phyloP scores from a whole-genome alignment of 2,113 vertebrate genomes.

The Notothenia rossii region DNA sequence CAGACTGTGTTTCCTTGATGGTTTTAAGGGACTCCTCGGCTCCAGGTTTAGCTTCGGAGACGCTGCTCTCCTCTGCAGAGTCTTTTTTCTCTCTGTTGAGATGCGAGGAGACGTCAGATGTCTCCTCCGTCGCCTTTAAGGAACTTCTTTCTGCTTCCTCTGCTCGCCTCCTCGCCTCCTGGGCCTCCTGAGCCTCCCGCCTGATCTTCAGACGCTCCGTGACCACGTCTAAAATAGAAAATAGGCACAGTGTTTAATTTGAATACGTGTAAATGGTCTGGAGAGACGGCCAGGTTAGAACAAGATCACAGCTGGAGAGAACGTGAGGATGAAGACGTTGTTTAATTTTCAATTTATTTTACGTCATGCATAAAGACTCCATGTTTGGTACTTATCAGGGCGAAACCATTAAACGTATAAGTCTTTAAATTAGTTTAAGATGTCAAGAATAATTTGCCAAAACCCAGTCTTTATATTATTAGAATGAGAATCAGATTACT shows the following conservation, averaged over 20 bases:
- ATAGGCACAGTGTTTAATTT: background rate
- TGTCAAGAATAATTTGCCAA: too few relatives aligned
- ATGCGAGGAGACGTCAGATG: conserved; percentile 64
- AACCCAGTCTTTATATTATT: too few relatives aligned
- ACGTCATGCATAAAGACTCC: too few relatives aligned
- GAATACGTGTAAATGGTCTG: too few relatives aligned
- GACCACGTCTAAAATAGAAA: conserved; percentile 85
- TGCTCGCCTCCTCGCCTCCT: conserved; percentile 76
- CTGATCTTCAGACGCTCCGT: conserved; percentile 87
- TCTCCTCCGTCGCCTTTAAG: conserved; percentile 56
- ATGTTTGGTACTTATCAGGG: too few relatives aligned
- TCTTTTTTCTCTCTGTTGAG: conserved; percentile 51
- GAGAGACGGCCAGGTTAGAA: too few relatives aligned
- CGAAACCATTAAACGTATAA: too few relatives aligned
- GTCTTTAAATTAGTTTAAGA: too few relatives aligned
- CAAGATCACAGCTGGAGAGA: too few relatives aligned
- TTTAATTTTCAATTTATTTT: too few relatives aligned
- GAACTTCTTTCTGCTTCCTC: conserved; percentile 84
- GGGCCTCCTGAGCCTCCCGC: conserved; percentile 83
- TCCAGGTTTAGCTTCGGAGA: conserved; percentile 16
- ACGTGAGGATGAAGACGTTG: too few relatives aligned
- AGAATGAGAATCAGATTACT: too few relatives aligned
- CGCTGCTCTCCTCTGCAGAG: conserved; percentile 58
- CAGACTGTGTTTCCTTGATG: conserved; percentile 49
- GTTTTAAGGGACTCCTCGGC: conserved; percentile 41